Evolutionary conservation across 2,797 vertebrate species (phyloP).

Genomic region (Thaleichthys pacificus): DNA sequence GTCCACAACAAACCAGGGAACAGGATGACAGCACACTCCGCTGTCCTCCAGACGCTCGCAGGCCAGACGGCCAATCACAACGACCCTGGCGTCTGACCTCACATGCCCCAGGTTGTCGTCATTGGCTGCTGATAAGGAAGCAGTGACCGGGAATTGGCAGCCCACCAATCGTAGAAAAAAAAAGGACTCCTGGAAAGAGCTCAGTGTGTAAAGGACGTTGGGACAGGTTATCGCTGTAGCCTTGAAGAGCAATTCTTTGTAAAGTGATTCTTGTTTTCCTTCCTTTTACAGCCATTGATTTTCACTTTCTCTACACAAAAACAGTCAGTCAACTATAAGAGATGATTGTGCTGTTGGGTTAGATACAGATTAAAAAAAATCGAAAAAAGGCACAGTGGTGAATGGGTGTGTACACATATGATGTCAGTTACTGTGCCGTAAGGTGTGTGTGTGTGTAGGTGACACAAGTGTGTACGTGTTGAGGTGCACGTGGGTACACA

Average conservation of each 20-base stretch:
- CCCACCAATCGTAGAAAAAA: conserved; percentile 20
- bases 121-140: conserved; percentile 46
- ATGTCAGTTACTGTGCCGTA: background rate
- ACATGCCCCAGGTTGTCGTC: conserved; percentile 52
- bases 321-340: conserved; percentile 37
- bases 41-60: conserved; percentile 44
- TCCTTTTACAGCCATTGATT: conserved; percentile 51
- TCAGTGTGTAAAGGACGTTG: background rate
- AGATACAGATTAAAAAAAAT: conserved; percentile 45
- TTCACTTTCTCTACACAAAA: conserved; percentile 51
- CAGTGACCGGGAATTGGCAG: conserved; percentile 29
- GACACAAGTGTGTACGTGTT: background rate
- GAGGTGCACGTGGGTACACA: background rate
- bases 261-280: conserved; percentile 44
- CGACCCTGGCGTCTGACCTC: conserved; percentile 61
- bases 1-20: conserved; percentile 35
- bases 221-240: background rate
- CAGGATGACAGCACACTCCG: conserved; percentile 40
- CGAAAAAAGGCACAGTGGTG: background rate
- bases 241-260: conserved; percentile 29
- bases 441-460: background rate
- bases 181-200: conserved; percentile 41
- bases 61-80: conserved; percentile 41
- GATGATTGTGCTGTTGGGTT: conserved; percentile 47
- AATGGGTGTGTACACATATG: background rate